Evolutionary conservation across 2,113 vertebrate genomes (phyloP).

Genomic region (Chlorodrepanis virens): DNA sequence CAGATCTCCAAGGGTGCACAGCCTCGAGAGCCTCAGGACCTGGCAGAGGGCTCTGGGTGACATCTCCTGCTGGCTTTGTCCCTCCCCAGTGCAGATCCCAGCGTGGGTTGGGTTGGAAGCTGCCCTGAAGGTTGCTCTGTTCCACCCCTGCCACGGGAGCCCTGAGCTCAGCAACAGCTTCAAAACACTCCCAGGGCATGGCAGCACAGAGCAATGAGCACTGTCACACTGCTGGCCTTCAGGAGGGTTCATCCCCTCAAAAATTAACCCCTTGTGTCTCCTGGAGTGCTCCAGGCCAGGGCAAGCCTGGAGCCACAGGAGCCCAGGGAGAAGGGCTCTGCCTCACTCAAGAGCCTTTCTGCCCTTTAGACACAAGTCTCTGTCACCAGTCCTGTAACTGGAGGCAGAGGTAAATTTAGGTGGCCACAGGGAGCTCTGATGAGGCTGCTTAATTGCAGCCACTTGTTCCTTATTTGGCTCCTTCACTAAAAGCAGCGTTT

Average conservation of each 20-base stretch:
- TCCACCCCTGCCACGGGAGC: not conserved
- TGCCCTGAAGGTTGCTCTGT: rapidly evolving
- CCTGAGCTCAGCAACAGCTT: not conserved
- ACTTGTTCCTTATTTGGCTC: not conserved
- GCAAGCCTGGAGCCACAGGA: not conserved
- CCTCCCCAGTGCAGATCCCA: not conserved
- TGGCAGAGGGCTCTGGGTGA: not conserved
- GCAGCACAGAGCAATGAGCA: not conserved
- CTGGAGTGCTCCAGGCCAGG: not conserved
- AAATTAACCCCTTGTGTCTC: not conserved
- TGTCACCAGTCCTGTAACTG: not conserved
- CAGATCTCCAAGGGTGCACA: not conserved
- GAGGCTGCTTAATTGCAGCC: not conserved
- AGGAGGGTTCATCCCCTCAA: not conserved
- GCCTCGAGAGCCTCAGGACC: not conserved
- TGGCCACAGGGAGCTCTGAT: not conserved
- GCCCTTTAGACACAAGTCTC: not conserved
- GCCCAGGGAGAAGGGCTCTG: not conserved
- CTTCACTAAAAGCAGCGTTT: not conserved
- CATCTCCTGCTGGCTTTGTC: not conserved
- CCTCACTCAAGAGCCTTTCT: not conserved
- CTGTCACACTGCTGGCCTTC: rapidly evolving
- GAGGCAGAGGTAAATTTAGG: not conserved
- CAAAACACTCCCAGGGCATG: not conserved
- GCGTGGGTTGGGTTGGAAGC: not conserved